Evolutionary conservation across 1,140 invertebrate genomes (phyloP).

Genomic region (Gryllus bimaculatus): DNA sequence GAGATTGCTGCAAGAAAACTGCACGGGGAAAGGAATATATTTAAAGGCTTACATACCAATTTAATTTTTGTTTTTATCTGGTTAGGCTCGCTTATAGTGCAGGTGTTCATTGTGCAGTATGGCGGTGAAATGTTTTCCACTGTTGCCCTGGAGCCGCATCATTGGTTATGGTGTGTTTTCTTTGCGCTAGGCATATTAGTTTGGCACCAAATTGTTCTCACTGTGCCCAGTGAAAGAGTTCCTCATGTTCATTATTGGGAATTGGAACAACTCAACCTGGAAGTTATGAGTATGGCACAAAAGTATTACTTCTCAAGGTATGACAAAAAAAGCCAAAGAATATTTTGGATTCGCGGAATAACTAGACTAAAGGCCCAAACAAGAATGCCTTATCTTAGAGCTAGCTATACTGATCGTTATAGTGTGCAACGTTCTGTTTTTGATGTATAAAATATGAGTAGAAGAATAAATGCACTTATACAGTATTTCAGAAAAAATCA

Average conservation of each 20-base stretch:
- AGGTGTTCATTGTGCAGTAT: not conserved
- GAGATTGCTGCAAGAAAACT: slow-evolving; percentile 61
- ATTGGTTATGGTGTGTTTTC: not conserved
- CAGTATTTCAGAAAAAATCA: too few species aligned
- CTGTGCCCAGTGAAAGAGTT: slow-evolving; percentile 41
- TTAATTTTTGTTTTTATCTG: slow-evolving; percentile 54
- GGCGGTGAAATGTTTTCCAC: not conserved
- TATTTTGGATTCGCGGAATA: too few species aligned
- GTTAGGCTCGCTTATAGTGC: slow-evolving; percentile 28
- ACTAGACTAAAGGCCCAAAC: too few species aligned
- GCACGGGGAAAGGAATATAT: slow-evolving; percentile 57
- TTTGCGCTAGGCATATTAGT: not conserved
- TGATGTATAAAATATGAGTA: too few species aligned
- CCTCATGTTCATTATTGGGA: slow-evolving; percentile 24
- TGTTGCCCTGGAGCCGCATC: not conserved
- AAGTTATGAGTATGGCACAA: slow-evolving; percentile 48
- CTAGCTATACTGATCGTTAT: too few species aligned
- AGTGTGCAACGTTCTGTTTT: too few species aligned
- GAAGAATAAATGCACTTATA: too few species aligned
- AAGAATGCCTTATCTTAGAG: too few species aligned
- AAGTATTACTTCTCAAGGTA: slow-evolving; percentile 37
- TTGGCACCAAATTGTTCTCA: slow-evolving; percentile 35
- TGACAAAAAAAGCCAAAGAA: too few species aligned
- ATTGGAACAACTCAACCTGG: slow-evolving; percentile 36
- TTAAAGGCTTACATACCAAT: slow-evolving; percentile 49